These are phyloP conservation scores for Drosophila sulfurigaster DNA, from an alignment of 1,140 invertebrate genomes.

Conservation along the genomic window DNA sequence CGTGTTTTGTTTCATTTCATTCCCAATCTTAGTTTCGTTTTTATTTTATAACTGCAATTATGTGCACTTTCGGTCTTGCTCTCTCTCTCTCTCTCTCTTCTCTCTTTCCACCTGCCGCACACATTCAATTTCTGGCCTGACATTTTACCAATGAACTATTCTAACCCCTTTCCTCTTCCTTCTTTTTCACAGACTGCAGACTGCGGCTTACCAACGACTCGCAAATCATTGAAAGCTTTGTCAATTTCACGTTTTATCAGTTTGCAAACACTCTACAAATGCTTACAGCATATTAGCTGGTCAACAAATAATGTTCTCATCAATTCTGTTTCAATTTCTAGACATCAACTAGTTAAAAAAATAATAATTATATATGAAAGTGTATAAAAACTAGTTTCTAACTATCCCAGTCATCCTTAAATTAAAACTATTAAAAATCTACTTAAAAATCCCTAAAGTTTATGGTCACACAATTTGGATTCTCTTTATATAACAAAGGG, in stretches of 20 bases:
- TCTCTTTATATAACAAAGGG: too few species aligned
- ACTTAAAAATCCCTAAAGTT: too few species aligned
- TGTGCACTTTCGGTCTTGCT: conserved; percentile 28
- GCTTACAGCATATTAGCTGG: neutral
- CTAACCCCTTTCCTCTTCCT: neutral
- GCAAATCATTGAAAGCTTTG: conserved; percentile 53
- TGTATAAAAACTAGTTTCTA: too few species aligned
- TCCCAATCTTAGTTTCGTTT: conserved; percentile 22
- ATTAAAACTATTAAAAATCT: too few species aligned
- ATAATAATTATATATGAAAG: too few species aligned
- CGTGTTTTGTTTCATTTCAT: conserved; percentile 14
- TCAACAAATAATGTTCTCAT: neutral
- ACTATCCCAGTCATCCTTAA: too few species aligned
- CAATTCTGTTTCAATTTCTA: too few species aligned
- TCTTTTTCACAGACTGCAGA: neutral
- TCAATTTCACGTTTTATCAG: conserved; percentile 58
- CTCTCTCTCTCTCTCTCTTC: neutral
- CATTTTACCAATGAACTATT: conserved; percentile 34
- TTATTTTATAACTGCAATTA: conserved; percentile 53
- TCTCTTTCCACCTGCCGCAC: conserved; percentile 10
- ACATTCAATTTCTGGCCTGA: conserved; percentile 14
- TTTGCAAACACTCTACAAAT: neutral
- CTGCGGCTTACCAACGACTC: conserved; percentile 37
- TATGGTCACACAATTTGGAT: too few species aligned
- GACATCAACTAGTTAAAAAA: too few species aligned